These are phyloP conservation scores for Enteromius unitaeniatus DNA, from an alignment of 2,797 vertebrate species.

Conservation along the genomic window DNA sequence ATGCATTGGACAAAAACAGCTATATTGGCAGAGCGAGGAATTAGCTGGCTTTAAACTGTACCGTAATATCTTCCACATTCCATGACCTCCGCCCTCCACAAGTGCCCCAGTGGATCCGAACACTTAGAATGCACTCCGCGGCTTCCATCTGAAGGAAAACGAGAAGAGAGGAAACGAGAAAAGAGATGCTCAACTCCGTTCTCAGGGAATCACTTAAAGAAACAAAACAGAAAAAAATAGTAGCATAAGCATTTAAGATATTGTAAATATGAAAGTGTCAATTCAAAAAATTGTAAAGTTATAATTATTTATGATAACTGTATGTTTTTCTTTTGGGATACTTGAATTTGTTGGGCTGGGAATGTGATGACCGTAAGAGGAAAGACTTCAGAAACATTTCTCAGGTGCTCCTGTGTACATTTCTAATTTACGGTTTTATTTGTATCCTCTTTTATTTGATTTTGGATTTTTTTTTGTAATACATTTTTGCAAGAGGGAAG, in stretches of 20 bases:
- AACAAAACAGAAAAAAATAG: constrained; percentile 87
- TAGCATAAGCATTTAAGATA: constrained; percentile 97
- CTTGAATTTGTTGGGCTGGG: constrained; percentile 87
- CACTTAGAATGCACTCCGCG: constrained; percentile 63
- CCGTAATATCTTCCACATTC: constrained; percentile 52
- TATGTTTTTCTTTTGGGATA: constrained; percentile 84
- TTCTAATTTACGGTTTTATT: constrained; percentile 67
- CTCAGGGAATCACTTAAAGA: constrained; percentile 99
- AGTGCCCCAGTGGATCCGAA: constrained; percentile 57
- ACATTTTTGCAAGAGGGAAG: constrained; percentile 74
- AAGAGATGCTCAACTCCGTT: constrained; percentile 86
- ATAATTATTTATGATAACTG: constrained; percentile 98
- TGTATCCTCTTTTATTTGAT: constrained; percentile 60
- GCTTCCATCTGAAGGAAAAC: constrained; percentile 61
- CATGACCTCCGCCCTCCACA: constrained; percentile 46
- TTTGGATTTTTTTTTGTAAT: constrained; percentile 54
- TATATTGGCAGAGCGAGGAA: constrained; percentile 25
- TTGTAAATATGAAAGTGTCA: constrained; percentile 99
- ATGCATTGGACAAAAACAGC: not conserved
- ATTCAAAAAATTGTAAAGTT: constrained; percentile 99
- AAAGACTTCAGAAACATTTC: constrained; percentile 88
- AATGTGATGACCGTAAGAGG: constrained; percentile 76
- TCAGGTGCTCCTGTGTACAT: constrained; percentile 91
- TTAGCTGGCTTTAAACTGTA: constrained; percentile 30
- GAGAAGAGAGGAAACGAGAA: constrained; percentile 80